These are phyloP conservation scores for Amorpha juglandis DNA, from an alignment of 2,888 invertebrate species.

Conservation along the genomic window DNA sequence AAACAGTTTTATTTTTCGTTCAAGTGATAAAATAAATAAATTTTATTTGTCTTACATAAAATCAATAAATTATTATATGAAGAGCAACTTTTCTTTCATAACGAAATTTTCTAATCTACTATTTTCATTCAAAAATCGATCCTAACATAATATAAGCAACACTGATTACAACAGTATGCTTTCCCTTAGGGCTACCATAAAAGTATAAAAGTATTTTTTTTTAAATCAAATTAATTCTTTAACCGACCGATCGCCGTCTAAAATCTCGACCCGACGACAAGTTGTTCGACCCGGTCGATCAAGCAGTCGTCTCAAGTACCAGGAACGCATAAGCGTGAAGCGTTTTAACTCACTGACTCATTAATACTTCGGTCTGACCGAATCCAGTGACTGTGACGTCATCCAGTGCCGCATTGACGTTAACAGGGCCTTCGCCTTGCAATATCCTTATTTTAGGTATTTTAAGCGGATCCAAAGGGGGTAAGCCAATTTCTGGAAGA, in stretches of 20 bases:
- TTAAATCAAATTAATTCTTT: too few species aligned
- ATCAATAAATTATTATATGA: too few species aligned
- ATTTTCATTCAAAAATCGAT: too few species aligned
- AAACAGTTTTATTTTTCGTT: too few species aligned
- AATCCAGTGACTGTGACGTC: conserved; percentile 87
- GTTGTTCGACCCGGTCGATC: conserved; percentile 67
- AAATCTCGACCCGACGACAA: too few species aligned
- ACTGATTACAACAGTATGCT: too few species aligned
- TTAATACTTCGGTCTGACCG: conserved; percentile 84
- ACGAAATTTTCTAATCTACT: too few species aligned
- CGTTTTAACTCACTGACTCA: conserved; percentile 83
- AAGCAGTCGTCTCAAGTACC: conserved; percentile 65
- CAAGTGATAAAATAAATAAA: too few species aligned
- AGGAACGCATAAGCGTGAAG: conserved; percentile 53
- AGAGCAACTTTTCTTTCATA: too few species aligned
- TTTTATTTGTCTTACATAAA: too few species aligned
- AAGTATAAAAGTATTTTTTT: neutral
- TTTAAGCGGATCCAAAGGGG: conserved; percentile 87
- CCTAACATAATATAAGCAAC: too few species aligned
- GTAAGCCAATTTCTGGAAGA: conserved; percentile 83
- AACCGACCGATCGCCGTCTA: too few species aligned
- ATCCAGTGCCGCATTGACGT: conserved; percentile 87
- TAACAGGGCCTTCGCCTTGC: conserved; percentile 88
- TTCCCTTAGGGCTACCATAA: neutral
- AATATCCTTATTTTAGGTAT: conserved; percentile 86